Conservation (phyloP, 2,888 invertebrate genomes). For the Lymantria dispar region DNA sequence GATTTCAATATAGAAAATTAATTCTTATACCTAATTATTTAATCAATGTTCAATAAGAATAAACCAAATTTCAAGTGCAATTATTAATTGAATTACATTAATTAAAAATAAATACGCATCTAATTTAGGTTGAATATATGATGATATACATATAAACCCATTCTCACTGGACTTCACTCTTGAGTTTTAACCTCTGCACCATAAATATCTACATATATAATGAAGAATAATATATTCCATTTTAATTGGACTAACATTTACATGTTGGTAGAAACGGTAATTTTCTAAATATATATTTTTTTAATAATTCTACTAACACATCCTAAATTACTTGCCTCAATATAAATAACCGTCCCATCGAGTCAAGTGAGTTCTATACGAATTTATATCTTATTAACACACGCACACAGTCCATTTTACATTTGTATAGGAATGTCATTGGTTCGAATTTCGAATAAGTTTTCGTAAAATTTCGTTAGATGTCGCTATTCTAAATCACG, state of each 20-base stretch:
- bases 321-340: constrained; percentile 34
- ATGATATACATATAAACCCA: too few species aligned
- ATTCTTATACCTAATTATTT: too few species aligned
- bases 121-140: too few species aligned
- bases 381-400: constrained; percentile 18
- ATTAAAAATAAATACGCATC: too few species aligned
- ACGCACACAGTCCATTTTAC: constrained; percentile 11
- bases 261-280: constrained; percentile 23
- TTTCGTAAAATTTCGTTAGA: constrained; percentile 18
- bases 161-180: not conserved
- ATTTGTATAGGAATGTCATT: constrained; percentile 22
- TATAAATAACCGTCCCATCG: constrained; percentile 5
- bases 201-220: constrained; percentile 26
- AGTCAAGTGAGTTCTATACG: not conserved
- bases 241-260: constrained; percentile 24
- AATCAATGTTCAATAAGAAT: too few species aligned
- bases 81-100: too few species aligned
- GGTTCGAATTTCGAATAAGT: constrained; percentile 11
- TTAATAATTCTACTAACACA: constrained; percentile 25
- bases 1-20: too few species aligned
- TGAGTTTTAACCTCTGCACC: constrained; percentile 23
- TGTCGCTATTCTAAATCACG: constrained; percentile 21
- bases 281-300: constrained; percentile 23
- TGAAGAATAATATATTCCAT: constrained; percentile 38
- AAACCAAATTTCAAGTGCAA: too few species aligned